Percentiles rank a stretch among this genome's conserved stretches.
These are phyloP conservation scores for Coenonympha arcania DNA, from an alignment of 2,888 invertebrate species.

Conservation along the genomic window DNA sequence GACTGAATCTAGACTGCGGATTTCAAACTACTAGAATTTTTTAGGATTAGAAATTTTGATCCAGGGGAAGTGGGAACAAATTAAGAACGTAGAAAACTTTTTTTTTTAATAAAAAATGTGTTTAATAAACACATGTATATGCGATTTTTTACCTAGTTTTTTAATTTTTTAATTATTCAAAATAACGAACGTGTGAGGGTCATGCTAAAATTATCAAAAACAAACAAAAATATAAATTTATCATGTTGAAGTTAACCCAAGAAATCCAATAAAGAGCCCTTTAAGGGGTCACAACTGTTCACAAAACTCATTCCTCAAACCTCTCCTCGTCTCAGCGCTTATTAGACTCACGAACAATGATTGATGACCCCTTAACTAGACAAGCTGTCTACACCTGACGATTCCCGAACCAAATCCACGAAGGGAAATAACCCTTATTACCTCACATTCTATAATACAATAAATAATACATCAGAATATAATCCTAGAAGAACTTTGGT, in stretches of 20 bases:
- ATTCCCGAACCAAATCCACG: constrained; percentile 4
- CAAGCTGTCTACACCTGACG: constrained; percentile 31
- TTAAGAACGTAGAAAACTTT: no score
- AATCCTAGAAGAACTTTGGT: not conserved
- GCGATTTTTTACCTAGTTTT: no score
- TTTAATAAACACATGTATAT: no score
- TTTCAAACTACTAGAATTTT: no score
- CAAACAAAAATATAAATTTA: not conserved
- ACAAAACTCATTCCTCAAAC: constrained; percentile 46
- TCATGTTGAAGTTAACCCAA: constrained; percentile 10
- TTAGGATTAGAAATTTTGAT: no score
- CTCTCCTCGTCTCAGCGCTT: constrained; percentile 38
- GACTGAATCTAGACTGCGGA: no score
- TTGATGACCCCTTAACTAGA: constrained; percentile 45
- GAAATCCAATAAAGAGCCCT: constrained; percentile 32
- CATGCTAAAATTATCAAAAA: no score
- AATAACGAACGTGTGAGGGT: no score
- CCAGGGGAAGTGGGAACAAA: no score
- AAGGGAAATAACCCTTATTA: constrained; percentile 13
- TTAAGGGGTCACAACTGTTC: constrained; percentile 35
- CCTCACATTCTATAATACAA: not conserved
- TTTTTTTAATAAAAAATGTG: no score
- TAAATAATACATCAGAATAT: no score
- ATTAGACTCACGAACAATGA: constrained; percentile 59
- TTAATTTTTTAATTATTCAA: no score